phyloP scores from a whole-genome alignment of 2,113 vertebrate genomes.

The Machaerirhynchus nigripectus region DNA sequence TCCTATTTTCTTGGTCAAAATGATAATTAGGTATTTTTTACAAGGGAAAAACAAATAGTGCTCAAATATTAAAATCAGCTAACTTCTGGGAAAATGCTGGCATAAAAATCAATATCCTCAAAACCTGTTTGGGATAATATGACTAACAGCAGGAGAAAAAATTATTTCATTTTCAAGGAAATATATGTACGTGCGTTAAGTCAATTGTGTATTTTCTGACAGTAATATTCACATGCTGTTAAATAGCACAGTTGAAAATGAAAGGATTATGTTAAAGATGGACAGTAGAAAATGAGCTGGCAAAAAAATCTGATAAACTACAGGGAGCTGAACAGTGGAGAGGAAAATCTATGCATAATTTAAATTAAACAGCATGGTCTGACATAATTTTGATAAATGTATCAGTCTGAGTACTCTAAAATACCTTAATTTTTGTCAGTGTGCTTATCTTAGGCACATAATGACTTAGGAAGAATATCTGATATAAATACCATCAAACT shows the following conservation, averaged over 20 bases:
- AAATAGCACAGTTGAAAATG: neutral
- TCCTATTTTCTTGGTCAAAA: neutral
- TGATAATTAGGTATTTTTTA: neutral
- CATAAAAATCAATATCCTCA: slow-evolving; percentile 3
- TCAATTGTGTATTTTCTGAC: neutral
- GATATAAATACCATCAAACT: neutral
- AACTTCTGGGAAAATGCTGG: neutral
- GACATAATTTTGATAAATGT: neutral
- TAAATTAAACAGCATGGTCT: neutral
- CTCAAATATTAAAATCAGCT: slow-evolving; percentile 38
- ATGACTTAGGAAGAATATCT: neutral
- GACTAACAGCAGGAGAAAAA: neutral
- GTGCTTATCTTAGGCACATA: neutral
- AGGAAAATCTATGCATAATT: neutral
- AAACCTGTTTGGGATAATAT: neutral
- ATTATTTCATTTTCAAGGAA: neutral
- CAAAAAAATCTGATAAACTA: neutral
- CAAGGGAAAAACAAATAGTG: slow-evolving; percentile 20
- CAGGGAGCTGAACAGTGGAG: neutral
- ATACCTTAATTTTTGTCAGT: neutral
- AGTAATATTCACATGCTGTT: neutral
- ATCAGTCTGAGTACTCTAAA: neutral
- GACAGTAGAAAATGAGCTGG: neutral
- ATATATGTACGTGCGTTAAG: neutral
- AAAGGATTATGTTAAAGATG: neutral